Conservation (phyloP, 1,140 invertebrate genomes). For the Stratiolaelaps scimitus region DNA sequence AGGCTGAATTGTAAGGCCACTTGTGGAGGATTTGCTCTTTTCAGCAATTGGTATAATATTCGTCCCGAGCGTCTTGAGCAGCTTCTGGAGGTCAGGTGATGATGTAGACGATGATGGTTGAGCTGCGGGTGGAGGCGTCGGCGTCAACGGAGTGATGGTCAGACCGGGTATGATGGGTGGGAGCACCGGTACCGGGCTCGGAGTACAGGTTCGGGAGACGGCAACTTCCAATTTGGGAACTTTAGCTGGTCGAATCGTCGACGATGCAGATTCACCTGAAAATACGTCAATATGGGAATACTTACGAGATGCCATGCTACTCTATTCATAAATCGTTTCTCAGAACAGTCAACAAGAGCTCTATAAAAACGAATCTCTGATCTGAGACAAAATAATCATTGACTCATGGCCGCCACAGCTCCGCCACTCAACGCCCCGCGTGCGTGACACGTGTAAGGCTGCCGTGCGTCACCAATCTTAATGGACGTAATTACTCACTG, state of each 20-base stretch:
- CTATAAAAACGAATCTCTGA: too few relatives aligned
- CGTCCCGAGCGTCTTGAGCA: conserved; percentile 8
- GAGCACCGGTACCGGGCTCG: neutral
- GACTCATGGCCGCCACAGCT: too few relatives aligned
- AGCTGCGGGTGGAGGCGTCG: neutral
- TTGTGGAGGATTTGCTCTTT: neutral
- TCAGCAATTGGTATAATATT: conserved; percentile 22
- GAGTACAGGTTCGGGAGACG: neutral
- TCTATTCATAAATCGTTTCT: too few relatives aligned
- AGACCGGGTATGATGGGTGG: conserved; percentile 5
- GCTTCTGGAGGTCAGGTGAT: conserved; percentile 19
- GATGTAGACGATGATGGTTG: neutral
- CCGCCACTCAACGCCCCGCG: too few relatives aligned
- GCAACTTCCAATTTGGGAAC: neutral
- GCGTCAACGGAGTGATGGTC: neutral
- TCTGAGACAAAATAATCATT: too few relatives aligned
- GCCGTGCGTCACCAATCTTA: too few relatives aligned
- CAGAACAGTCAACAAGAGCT: too few relatives aligned
- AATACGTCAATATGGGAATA: too few relatives aligned
- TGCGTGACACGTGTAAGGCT: too few relatives aligned
- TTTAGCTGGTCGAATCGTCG: conserved; percentile 1
- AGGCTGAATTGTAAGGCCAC: conserved; percentile 15
- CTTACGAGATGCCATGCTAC: too few relatives aligned
- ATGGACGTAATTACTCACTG: too few relatives aligned
- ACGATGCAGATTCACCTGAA: neutral